Evolutionary conservation across 2,113 vertebrate species (phyloP).

Genomic region (Hystrix cristata): DNA sequence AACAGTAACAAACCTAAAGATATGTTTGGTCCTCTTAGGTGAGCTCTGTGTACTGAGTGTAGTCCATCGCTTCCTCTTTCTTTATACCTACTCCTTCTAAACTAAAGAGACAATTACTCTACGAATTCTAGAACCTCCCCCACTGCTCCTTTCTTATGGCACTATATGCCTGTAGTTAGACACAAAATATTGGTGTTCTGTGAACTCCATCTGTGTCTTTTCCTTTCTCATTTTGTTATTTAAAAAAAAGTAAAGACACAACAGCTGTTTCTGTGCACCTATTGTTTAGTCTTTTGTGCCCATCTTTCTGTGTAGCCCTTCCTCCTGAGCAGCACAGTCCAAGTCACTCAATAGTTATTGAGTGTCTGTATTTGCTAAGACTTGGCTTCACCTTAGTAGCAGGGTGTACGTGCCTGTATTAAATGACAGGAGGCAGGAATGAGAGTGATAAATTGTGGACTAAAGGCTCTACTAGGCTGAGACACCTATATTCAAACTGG

Average conservation of each 20-base stretch:
- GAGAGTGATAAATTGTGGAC: background rate
- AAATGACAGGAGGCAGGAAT: background rate
- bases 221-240: background rate
- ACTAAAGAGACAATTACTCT: background rate
- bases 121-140: background rate
- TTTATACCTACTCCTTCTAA: background rate
- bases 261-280: background rate
- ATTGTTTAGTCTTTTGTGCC: background rate
- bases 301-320: background rate
- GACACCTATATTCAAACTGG: background rate
- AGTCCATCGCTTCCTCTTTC: background rate
- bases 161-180: background rate
- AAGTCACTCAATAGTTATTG: background rate
- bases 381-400: background rate
- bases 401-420: background rate
- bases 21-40: background rate
- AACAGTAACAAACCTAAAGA: background rate
- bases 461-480: background rate
- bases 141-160: background rate
- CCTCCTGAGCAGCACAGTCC: background rate
- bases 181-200: background rate
- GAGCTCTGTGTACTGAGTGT: background rate
- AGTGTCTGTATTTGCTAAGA: background rate
- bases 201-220: background rate
- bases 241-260: background rate